Conservation (phyloP, 2,797 vertebrate genomes). For the Myioborus miniatus region DNA sequence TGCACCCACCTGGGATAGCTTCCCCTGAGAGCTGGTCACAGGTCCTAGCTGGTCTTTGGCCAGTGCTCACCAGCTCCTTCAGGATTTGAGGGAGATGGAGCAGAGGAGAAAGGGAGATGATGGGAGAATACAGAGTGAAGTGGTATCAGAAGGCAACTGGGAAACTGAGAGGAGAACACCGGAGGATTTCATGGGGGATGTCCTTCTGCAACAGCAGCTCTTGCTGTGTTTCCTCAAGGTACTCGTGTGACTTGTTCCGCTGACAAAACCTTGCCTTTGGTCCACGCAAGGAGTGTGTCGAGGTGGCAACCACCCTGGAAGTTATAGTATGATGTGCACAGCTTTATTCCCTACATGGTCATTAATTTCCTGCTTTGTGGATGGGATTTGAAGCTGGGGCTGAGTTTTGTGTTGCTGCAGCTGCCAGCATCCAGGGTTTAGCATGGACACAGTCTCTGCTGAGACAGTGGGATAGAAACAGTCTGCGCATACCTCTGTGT, state of each 20-base stretch:
- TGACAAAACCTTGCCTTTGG: background rate
- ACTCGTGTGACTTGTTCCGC: background rate
- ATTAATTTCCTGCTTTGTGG: background rate
- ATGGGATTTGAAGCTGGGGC: background rate
- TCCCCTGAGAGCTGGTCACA: background rate
- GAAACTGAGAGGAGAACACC: background rate
- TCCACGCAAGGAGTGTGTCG: background rate
- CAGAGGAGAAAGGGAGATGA: background rate
- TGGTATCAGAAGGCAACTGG: background rate
- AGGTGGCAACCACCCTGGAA: background rate
- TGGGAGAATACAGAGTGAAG: background rate
- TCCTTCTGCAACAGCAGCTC: background rate
- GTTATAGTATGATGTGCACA: fast-evolving
- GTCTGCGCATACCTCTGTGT: fast-evolving
- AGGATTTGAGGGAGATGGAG: background rate
- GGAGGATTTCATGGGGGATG: background rate
- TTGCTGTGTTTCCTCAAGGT: background rate
- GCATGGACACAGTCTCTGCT: background rate
- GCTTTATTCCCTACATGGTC: background rate
- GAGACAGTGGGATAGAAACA: background rate
- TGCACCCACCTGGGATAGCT: background rate
- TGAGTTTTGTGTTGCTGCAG: background rate
- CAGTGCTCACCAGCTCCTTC: background rate
- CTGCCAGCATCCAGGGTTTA: background rate
- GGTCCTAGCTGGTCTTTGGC: background rate